Base-by-base conservation (phyloP, 2,797 vertebrate genomes). In the Peromyscus melanophrys region DNA sequence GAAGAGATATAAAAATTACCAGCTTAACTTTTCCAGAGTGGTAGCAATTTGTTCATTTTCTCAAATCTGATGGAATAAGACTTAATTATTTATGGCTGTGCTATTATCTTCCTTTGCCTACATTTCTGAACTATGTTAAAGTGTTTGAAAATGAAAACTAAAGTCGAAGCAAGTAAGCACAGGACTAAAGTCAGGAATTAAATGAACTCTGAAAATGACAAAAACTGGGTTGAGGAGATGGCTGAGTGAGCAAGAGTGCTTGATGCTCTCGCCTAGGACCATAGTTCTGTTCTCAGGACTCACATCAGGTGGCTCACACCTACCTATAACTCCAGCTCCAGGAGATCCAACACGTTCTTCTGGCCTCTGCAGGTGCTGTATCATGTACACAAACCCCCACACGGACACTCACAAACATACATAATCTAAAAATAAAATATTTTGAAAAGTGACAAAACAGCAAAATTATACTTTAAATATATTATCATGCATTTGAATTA, bases 101-200 rank as follows among this genome's bases (percentile, higher is more conserved):
- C 37, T 29, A 75, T 65, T 94, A 77, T 61, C 5, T 81, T 52
- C 40, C 65, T 88, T 14, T 77, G 16, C 37, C 29, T 78, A 80
- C 29, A n/a, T 86, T 95, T 75, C 27, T 77, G 34, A 7, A 1
- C 21, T 80, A 49, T 43, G 3, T 76, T 87, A 83, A 91, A 80
- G 4, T 40, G 1, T 43, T 87, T 92, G 14, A 69, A 96, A 93
- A 25, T 23, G 46, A 94, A 94, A 90, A 59, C 21, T 65, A 92
- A 86, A 69, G 75, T 49, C 4, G 19, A 78, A 89, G 6, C 5
- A 63, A 87, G 6, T 75, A 67, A 16, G 14, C 40, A 29, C 3
- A 52, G 2, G 78, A 8, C 52, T 94, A 40, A 82, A 61, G 4
- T 83, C 23, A 69, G 12, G 61, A 29, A 65, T 55, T 89, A 87